A percentile compares a stretch with the other conserved stretches of the same genome.
phyloP scores from a whole-genome alignment of 2,113 vertebrate genomes.

The Melanerpes formicivorus region DNA sequence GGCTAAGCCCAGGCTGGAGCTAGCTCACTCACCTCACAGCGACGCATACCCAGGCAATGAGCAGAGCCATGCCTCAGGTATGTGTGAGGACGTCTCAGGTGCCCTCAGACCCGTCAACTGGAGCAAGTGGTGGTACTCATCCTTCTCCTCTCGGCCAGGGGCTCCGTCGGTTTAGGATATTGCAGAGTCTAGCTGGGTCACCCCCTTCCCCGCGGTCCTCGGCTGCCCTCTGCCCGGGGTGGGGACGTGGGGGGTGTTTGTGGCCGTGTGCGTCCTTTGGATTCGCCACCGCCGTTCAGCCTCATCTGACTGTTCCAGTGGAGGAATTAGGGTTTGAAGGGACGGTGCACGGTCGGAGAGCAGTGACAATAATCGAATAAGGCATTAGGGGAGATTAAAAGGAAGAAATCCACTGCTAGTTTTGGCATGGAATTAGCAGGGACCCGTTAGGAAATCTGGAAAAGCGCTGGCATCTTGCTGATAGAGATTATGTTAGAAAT shows the following conservation, averaged over 20 bases:
- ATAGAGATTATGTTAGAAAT: slow-evolving; percentile 80
- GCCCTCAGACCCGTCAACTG: slow-evolving; percentile 76
- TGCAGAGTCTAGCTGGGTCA: neutral
- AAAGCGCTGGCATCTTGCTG: slow-evolving; percentile 79
- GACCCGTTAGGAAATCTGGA: slow-evolving; percentile 81
- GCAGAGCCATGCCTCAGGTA: slow-evolving; percentile 81
- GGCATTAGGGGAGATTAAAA: slow-evolving; percentile 85
- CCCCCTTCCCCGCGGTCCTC: neutral
- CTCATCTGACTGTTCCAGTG: slow-evolving; percentile 73
- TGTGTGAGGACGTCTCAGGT: slow-evolving; percentile 36
- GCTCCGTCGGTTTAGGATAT: slow-evolving; percentile 34
- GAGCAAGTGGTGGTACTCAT: slow-evolving; percentile 72
- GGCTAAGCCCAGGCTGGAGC: too few relatives aligned
- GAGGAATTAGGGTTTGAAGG: slow-evolving; percentile 82
- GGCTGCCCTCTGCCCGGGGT: neutral
- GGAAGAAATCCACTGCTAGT: slow-evolving; percentile 84
- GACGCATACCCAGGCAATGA: slow-evolving; percentile 82
- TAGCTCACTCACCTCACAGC: slow-evolving; percentile 80
- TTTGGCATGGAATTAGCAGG: slow-evolving; percentile 84
- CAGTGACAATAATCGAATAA: slow-evolving; percentile 84
- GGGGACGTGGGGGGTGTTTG: neutral
- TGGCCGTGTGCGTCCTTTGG: slow-evolving; percentile 48
- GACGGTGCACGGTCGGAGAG: slow-evolving; percentile 77
- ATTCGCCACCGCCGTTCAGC: slow-evolving; percentile 72
- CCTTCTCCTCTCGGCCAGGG: neutral